These are phyloP conservation scores for Ptychoptera contaminata DNA, from an alignment of 2,888 invertebrate species.

Conservation along the genomic window DNA sequence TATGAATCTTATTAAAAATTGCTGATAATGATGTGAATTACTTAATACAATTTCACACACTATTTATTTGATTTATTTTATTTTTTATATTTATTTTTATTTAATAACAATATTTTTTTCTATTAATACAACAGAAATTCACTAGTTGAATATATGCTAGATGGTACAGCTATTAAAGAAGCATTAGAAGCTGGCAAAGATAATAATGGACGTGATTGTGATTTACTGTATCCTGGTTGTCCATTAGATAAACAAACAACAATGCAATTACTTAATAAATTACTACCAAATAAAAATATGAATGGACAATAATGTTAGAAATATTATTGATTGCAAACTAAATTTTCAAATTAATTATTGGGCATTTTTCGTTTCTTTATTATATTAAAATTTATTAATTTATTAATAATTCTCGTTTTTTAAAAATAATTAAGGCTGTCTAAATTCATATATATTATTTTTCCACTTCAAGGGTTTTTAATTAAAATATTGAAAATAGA, in stretches of 20 bases:
- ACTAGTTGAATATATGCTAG: constrained; percentile 48
- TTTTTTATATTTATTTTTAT: too few species aligned
- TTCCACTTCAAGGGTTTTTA: too few species aligned
- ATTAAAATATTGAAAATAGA: too few species aligned
- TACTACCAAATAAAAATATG: constrained; percentile 34
- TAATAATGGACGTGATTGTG: constrained; percentile 34
- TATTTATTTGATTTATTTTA: too few species aligned
- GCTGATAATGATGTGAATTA: too few species aligned
- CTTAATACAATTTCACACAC: too few species aligned
- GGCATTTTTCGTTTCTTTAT: too few species aligned
- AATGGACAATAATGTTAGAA: background rate
- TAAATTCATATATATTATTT: too few species aligned
- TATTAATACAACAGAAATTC: constrained; percentile 38
- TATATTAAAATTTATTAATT: too few species aligned
- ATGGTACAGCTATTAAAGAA: constrained; percentile 55
- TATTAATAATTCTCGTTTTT: too few species aligned
- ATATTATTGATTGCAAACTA: constrained; percentile 1
- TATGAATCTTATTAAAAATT: too few species aligned
- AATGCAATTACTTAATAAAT: constrained; percentile 47
- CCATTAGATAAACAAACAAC: constrained; percentile 51
- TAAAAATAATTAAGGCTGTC: too few species aligned
- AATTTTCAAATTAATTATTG: background rate
- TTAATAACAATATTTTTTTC: background rate
- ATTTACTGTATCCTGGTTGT: constrained; percentile 47
- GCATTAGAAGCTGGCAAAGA: constrained; percentile 46